A percentile compares a stretch with the other conserved stretches of the same genome.
These are phyloP conservation scores for Orthosia gothica DNA, from an alignment of 2,888 invertebrate genomes.

Conservation along the genomic window DNA sequence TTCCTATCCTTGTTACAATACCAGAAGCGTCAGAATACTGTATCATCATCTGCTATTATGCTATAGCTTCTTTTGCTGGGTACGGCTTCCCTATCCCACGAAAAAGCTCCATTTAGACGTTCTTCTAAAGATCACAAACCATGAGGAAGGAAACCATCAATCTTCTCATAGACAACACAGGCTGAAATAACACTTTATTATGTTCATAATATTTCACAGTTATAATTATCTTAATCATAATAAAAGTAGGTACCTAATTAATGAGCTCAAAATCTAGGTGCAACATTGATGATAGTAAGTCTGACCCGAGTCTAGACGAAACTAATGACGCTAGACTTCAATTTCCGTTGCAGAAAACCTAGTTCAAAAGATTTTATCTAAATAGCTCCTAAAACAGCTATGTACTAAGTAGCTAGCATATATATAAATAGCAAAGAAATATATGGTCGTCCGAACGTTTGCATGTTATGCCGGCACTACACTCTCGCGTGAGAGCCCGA, in stretches of 20 bases:
- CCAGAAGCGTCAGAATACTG: too few relatives aligned
- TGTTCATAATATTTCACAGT: background rate
- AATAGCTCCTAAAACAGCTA: background rate
- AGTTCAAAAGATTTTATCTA: slow-evolving; percentile 4
- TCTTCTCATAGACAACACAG: background rate
- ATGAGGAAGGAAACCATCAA: too few relatives aligned
- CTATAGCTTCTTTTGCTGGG: too few relatives aligned
- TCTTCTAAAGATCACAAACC: too few relatives aligned
- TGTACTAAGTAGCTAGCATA: background rate
- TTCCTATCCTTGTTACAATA: too few relatives aligned
- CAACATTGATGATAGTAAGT: slow-evolving; percentile 1
- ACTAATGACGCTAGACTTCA: slow-evolving; percentile 2
- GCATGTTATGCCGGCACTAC: too few relatives aligned
- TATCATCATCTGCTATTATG: too few relatives aligned
- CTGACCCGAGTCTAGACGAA: slow-evolving; percentile 3
- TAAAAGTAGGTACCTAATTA: background rate
- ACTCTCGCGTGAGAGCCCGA: too few relatives aligned
- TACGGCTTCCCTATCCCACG: too few relatives aligned
- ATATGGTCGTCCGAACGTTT: too few relatives aligned
- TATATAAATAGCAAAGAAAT: too few relatives aligned
- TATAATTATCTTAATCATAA: background rate
- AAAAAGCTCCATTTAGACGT: too few relatives aligned
- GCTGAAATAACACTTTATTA: background rate
- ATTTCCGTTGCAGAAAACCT: slow-evolving; percentile 46
- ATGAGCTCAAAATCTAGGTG: slow-evolving; percentile 21